Percentiles rank a stretch among this genome's conserved stretches.
These are phyloP conservation scores for Lamellibrachia luymesi DNA, from an alignment of 1,140 invertebrate species.

Conservation along the genomic window DNA sequence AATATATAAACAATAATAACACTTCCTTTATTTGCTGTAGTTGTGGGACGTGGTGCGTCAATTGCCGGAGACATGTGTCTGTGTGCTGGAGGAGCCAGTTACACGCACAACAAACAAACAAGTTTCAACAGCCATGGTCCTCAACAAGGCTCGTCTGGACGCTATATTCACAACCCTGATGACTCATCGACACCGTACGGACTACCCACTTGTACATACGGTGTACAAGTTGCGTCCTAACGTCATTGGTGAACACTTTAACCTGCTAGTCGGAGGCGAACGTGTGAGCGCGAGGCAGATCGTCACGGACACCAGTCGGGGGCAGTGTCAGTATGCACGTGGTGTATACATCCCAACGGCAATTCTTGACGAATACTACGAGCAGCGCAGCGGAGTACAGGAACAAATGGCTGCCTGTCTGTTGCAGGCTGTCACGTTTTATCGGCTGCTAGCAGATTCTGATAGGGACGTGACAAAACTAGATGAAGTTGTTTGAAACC, in stretches of 20 bases:
- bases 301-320: neutral
- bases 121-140: neutral
- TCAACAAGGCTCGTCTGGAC: neutral
- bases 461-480: neutral
- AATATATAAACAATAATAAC: neutral
- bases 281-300: neutral
- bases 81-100: neutral
- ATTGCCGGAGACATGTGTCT: neutral
- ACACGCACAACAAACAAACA: neutral
- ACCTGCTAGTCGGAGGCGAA: neutral
- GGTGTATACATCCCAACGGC: neutral
- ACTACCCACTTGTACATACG: neutral
- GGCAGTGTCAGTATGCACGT: neutral
- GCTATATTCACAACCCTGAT: neutral
- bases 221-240: neutral
- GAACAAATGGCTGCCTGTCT: neutral
- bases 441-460: neutral
- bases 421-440: neutral
- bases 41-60: neutral
- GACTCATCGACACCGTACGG: neutral
- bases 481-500: neutral
- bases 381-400: neutral
- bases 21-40: neutral
- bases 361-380: neutral
- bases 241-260: neutral